Evolutionary conservation across 2,797 vertebrate species (phyloP).

Genomic region (Spea hammondii): DNA sequence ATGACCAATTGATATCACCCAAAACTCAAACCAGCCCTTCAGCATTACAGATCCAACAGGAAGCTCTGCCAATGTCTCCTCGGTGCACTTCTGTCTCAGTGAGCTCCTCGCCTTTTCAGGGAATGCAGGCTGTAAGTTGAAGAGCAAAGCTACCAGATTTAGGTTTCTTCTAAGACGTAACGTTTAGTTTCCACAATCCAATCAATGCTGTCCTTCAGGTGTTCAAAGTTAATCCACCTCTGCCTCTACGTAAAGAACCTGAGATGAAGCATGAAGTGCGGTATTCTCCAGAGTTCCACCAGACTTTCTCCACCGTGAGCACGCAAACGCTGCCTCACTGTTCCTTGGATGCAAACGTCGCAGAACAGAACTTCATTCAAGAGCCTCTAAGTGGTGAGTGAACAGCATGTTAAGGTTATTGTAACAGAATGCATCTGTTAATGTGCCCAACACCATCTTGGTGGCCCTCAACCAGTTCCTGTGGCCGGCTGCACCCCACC

Average conservation of each 20-base stretch:
- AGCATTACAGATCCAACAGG: conserved; percentile 63
- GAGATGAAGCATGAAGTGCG: conserved; percentile 72
- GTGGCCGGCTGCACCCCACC: too few species aligned
- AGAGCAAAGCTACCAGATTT: background rate
- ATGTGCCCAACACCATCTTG: too few species aligned
- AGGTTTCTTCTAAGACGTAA: too few species aligned
- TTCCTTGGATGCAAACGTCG: conserved; percentile 61
- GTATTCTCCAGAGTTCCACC: conserved; percentile 68
- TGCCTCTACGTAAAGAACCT: conserved; percentile 76
- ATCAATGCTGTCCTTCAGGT: conserved; percentile 67
- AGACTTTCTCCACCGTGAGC: conserved; percentile 79
- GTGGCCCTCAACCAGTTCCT: too few species aligned
- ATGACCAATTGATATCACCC: conserved; percentile 64
- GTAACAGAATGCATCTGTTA: too few species aligned
- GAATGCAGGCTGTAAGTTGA: conserved; percentile 82
- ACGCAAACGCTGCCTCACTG: conserved; percentile 91
- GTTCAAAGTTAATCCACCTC: conserved; percentile 78
- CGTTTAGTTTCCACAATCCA: too few species aligned
- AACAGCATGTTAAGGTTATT: background rate
- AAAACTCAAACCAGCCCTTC: conserved; percentile 69
- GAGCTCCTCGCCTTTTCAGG: conserved; percentile 75
- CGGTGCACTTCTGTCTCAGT: conserved; percentile 67
- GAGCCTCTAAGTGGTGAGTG: conserved; percentile 72
- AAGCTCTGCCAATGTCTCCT: conserved; percentile 72
- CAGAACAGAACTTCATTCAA: conserved; percentile 74